Evolutionary conservation across 2,113 vertebrate genomes (phyloP).

Genomic region (Labrus mixtus): DNA sequence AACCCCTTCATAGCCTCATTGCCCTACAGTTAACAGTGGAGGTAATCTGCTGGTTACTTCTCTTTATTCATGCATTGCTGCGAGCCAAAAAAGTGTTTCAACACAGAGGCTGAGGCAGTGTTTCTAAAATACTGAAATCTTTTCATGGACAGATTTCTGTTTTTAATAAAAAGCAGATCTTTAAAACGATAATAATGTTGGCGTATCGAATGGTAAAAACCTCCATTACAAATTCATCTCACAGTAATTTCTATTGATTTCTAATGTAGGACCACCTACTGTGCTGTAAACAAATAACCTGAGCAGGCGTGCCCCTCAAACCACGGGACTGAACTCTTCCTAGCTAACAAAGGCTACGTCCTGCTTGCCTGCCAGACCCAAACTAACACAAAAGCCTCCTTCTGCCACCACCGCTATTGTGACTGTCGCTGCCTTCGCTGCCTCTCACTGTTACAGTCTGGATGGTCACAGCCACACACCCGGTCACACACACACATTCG

Average conservation of each 20-base stretch:
- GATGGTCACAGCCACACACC: constrained; percentile 7
- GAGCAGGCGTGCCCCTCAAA: constrained; percentile 34
- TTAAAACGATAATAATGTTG: not conserved
- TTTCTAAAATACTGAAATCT: not conserved
- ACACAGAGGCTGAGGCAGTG: not conserved
- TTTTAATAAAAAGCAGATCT: no score
- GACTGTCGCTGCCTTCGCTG: constrained; percentile 59
- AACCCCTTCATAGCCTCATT: constrained; percentile 30
- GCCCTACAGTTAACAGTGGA: not conserved
- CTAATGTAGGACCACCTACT: constrained; percentile 28
- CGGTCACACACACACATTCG: constrained; percentile 71
- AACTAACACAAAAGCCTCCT: constrained; percentile 75
- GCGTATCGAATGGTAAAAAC: not conserved
- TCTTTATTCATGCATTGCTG: not conserved
- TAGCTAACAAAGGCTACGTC: constrained; percentile 63
- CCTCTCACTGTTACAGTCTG: constrained; percentile 63
- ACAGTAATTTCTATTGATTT: constrained; percentile 9
- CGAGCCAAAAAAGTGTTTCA: constrained; percentile 9
- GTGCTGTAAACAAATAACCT: constrained; percentile 40
- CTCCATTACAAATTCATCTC: not conserved
- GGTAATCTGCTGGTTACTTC: not conserved
- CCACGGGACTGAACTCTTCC: constrained; percentile 45
- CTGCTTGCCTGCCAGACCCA: constrained; percentile 64
- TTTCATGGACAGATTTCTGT: not conserved
- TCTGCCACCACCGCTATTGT: constrained; percentile 76